Evolutionary conservation across 2,113 vertebrate species (phyloP), one percentile per base, ranked within the genome.

Genomic region (Bolborhynchus lineola): DNA sequence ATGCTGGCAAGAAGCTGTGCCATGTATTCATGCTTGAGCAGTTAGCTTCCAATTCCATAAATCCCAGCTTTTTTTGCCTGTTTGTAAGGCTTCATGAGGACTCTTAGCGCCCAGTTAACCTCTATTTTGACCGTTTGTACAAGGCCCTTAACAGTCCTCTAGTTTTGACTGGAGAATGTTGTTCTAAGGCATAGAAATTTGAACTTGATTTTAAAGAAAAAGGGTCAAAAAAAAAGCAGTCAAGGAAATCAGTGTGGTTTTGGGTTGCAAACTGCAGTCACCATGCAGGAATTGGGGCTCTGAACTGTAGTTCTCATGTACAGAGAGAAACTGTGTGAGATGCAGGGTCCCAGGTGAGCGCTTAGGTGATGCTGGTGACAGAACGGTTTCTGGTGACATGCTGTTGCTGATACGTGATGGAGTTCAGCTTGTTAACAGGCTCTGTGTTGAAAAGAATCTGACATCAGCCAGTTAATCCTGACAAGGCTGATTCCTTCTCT

Each of bases 391-490:
- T 92, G 86, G 57, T 94, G 83, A 87, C 91, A 75, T 0, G 4
- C 77, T 33, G 49, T 46, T 74, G 77, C 83, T 95, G 88, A 76
- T 79, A 65, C 16, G 16, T 46, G 93, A 72, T 70, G 17, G 91
- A 93, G 78, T 91, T 87, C 91, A 92, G 77, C 93, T 93, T 95
- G 79, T 72, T 92, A 89, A 89, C 67, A 41, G 77, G 17, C 88
- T 87, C 0, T 0, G 62, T 80, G 46, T 75, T 87, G 86, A 87
- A 94, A 93, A 91, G 80, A 90, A 81, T 84, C 83, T 94, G 96
- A 93, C 91, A 96, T 92, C 86, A 93, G 59, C 91, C 88, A 92
- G 91, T 95, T 96, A 68, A 84, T 86, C 90, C 91, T 96, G 90
- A 96, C 93, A 91, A 83, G 83, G 90, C 35, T 82, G 92, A 94